phyloP scores from a whole-genome alignment of 2,113 vertebrate genomes.

The Lanius collurio region DNA sequence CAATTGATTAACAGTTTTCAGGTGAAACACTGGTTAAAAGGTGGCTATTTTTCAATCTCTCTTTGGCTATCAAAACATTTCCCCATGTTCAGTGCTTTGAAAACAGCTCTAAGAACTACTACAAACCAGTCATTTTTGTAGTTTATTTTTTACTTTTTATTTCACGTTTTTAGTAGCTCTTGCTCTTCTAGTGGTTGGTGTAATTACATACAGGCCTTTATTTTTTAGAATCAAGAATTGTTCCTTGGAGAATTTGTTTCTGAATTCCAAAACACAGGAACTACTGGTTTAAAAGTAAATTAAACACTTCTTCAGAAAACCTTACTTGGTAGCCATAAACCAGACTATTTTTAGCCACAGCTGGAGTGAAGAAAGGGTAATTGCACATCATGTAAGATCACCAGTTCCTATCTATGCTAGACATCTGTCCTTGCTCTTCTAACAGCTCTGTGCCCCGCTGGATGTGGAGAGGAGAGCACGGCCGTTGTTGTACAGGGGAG shows the following conservation, averaged over 20 bases:
- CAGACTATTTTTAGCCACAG: background rate
- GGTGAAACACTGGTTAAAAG: background rate
- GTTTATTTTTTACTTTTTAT: background rate
- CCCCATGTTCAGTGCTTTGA: background rate
- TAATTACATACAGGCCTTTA: background rate
- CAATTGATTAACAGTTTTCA: background rate
- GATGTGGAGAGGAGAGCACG: background rate
- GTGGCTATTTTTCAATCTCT: background rate
- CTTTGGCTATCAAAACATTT: background rate
- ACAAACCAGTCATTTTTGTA: background rate
- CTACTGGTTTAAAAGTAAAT: background rate
- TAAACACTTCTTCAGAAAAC: background rate
- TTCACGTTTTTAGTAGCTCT: background rate
- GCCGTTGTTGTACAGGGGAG: background rate
- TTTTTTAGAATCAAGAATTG: background rate
- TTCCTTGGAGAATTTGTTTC: background rate
- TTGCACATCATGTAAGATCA: background rate
- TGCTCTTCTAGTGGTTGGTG: background rate
- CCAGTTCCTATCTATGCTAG: background rate
- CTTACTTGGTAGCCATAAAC: background rate
- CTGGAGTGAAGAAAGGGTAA: background rate
- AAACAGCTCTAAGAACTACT: background rate
- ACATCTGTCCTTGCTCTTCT: background rate
- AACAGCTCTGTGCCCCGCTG: rapidly evolving
- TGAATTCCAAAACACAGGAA: background rate